Percentiles rank a stretch among this genome's conserved stretches.
Evolutionary conservation across 2,888 invertebrate species (phyloP).

Genomic region (Melipona beecheii): DNA sequence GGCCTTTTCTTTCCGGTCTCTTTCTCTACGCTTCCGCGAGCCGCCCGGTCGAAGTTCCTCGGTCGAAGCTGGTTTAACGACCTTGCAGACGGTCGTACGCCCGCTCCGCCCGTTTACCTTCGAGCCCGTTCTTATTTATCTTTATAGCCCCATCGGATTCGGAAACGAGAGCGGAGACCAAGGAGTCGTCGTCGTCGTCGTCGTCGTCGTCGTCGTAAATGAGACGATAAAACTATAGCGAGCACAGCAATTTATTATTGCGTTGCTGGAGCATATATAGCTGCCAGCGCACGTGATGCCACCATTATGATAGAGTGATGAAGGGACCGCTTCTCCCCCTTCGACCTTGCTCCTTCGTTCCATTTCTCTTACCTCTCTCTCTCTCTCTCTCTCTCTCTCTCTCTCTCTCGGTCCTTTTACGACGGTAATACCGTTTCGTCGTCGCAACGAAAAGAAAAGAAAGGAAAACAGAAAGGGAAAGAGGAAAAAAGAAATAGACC

Average conservation of each 20-base stretch:
- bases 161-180: constrained; percentile 54
- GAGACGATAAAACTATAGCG: constrained; percentile 70
- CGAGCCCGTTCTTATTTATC: constrained; percentile 65
- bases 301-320: constrained; percentile 51
- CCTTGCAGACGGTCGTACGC: constrained; percentile 33
- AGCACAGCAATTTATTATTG: constrained; percentile 69
- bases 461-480: too few relatives aligned
- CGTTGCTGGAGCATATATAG: constrained; percentile 35
- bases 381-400: neutral
- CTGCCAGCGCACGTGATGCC: constrained; percentile 56
- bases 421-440: constrained; percentile 58
- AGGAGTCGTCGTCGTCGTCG: constrained; percentile 44
- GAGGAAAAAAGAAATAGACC: constrained; percentile 20
- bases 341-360: neutral
- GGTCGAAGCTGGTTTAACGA: constrained; percentile 50
- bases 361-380: neutral
- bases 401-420: constrained; percentile 47
- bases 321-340: neutral
- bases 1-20: too few relatives aligned
- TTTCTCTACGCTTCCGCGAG: too few relatives aligned
- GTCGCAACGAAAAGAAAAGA: constrained; percentile 36
- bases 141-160: constrained; percentile 69
- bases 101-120: constrained; percentile 46
- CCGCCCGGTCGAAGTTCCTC: neutral
- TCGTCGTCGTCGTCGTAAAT: constrained; percentile 63